Percentiles rank a stretch among this genome's conserved stretches.
Evolutionary conservation across 1,140 invertebrate species (phyloP).

Genomic region (Neodiprion pinetum): DNA sequence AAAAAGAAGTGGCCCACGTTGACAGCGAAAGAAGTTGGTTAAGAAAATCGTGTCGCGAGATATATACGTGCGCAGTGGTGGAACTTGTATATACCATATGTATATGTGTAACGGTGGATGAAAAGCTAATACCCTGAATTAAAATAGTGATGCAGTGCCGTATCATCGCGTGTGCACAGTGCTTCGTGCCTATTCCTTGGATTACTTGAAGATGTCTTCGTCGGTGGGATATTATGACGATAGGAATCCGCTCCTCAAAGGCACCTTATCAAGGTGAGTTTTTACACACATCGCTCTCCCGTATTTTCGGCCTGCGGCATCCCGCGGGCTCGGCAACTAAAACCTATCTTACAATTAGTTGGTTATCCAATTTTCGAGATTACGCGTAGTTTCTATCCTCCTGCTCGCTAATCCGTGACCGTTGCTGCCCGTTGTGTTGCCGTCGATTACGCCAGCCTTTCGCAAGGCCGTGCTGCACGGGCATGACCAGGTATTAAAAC

Average conservation of each 20-base stretch:
- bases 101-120: slow-evolving; percentile 48
- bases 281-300: background rate
- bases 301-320: background rate
- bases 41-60: background rate
- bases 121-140: slow-evolving; percentile 48
- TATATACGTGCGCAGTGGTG: background rate
- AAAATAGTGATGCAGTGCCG: slow-evolving; percentile 59
- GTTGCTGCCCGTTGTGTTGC: too few species aligned
- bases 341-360: too few species aligned
- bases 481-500: too few species aligned
- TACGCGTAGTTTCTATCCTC: too few species aligned
- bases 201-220: slow-evolving; percentile 59
- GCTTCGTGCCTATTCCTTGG: slow-evolving; percentile 55
- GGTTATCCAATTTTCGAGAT: too few species aligned
- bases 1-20: background rate
- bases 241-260: slow-evolving; percentile 63
- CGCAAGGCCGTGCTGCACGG: too few species aligned
- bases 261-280: slow-evolving; percentile 61
- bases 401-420: too few species aligned
- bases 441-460: too few species aligned
- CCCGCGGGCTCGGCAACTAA: background rate
- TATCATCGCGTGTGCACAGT: slow-evolving; percentile 49
- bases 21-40: background rate
- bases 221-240: slow-evolving; percentile 62
- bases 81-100: too few species aligned